Evolutionary conservation across 2,888 invertebrate species (phyloP), one percentile per base, ranked within the genome.

Genomic region (Drosophila pseudotakahashii): DNA sequence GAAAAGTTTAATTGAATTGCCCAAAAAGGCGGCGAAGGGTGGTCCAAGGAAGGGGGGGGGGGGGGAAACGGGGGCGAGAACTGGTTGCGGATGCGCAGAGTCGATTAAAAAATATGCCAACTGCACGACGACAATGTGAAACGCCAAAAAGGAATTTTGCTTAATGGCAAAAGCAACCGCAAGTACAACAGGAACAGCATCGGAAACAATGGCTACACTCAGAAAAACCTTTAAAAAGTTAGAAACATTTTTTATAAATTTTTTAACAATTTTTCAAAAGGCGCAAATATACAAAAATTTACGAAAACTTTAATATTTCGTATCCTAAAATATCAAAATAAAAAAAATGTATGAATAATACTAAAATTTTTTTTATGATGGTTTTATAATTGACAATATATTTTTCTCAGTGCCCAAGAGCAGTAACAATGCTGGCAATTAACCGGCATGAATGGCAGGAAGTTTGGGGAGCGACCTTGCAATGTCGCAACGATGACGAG

Each of bases 381-480:
- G 2, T 19, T 19, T 19, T 19, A 19, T 14, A 39, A 36, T 14
- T 39, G 7, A 0, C 7, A 14, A 1, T 9, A 1, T 11, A 1
- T 60, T 61, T 23, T 36, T 36, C 5, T 3, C 26, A 36, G 34
- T 63, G 62, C 41, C n/a, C 32, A 14, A 34, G 62, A 62, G 39
- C 57, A 42, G 60, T 61, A 52, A 73, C 73, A 81, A 87, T 81
- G 73, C 63, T 36, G 36, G 61, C 77, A 89, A 76, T 86, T 76
- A 81, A 63, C 66, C 75, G 71, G 54, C 72, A 50, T 79, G 73
- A 76, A 55, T 73, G 76, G 71, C 78, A 72, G 83, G 83, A 82
- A 88, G 82, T 72, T 83, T 73, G 77, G 75, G 77, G 53, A 67
- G 76, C 88, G 82, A 83, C 88, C 82, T 83, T 83, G 82, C 88